These are phyloP conservation scores for Chloroceryle inda DNA, from an alignment of 2,797 vertebrate species.

Conservation along the genomic window DNA sequence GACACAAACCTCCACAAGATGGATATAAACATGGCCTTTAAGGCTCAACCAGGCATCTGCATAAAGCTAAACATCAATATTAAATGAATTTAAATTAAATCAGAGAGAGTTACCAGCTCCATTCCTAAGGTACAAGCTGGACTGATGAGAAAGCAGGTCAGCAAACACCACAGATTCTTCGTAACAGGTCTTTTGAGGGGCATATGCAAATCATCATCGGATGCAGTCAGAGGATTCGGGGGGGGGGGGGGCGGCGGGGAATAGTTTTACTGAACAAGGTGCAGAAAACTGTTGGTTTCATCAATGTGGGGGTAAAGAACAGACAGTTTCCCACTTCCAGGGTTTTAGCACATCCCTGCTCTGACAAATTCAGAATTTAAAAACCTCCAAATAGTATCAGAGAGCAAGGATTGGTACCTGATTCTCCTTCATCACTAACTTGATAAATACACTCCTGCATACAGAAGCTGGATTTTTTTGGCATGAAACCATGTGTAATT, in stretches of 20 bases:
- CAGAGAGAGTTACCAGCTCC: background rate
- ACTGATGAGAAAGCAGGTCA: background rate
- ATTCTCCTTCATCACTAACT: background rate
- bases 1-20: background rate
- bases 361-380: background rate
- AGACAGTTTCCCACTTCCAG: background rate
- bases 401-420: background rate
- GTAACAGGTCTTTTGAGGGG: background rate
- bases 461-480: background rate
- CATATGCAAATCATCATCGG: background rate
- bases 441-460: background rate
- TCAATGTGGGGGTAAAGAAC: background rate
- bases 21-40: background rate
- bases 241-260: background rate
- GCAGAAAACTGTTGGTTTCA: background rate
- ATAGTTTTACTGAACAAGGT: background rate
- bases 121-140: background rate
- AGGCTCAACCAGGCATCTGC: background rate
- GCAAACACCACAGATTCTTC: background rate
- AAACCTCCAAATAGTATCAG: background rate
- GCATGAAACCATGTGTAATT: background rate
- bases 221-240: background rate
- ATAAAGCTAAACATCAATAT: background rate
- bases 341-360: background rate
- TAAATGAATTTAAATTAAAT: background rate